phyloP scores from a whole-genome alignment of 2,113 vertebrate genomes.

The Casuarius casuarius region DNA sequence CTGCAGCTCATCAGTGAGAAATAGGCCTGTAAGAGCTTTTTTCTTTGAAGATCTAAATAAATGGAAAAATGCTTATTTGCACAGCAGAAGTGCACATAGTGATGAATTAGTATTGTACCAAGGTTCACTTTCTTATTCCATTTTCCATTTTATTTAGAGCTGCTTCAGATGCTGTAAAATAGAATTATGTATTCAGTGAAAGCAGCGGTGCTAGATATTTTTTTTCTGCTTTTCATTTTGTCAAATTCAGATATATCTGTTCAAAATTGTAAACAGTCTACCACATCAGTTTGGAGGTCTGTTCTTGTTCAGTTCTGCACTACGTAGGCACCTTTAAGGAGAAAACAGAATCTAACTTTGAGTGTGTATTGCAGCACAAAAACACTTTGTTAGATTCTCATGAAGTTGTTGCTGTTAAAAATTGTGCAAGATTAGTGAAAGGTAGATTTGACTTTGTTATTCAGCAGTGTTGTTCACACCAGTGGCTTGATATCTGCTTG shows the following conservation, averaged over 20 bases:
- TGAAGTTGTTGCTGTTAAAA: background rate
- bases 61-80: background rate
- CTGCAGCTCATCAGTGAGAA: background rate
- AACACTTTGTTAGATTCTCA: background rate
- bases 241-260: background rate
- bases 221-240: background rate
- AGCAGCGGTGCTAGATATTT: background rate
- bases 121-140: background rate
- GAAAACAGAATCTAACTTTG: background rate
- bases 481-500: background rate
- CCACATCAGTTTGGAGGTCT: background rate
- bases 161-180: background rate
- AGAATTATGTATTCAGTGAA: background rate
- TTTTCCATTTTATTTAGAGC: background rate
- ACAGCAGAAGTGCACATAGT: background rate
- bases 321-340: background rate
- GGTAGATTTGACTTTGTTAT: background rate
- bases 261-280: background rate
- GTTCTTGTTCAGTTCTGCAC: background rate
- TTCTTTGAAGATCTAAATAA: background rate
- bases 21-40: background rate
- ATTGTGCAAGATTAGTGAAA: background rate
- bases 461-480: background rate
- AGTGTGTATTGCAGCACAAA: background rate
- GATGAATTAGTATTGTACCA: background rate